Evolutionary conservation across 2,888 invertebrate species (phyloP).

Genomic region (Ellobium chinense): DNA sequence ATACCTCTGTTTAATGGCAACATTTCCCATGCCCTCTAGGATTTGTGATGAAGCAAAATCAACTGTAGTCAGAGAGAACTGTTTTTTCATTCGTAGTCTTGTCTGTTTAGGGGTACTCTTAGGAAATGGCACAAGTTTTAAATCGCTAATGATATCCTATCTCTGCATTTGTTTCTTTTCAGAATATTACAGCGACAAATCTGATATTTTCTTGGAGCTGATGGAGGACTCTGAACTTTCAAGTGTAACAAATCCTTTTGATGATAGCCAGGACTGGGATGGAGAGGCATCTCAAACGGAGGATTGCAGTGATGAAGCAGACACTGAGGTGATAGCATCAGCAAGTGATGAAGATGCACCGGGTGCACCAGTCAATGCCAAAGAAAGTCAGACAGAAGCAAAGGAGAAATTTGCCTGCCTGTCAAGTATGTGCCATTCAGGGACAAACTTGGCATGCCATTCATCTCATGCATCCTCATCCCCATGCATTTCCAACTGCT

Average conservation of each 20-base stretch:
- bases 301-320: background rate
- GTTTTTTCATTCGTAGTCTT: background rate
- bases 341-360: background rate
- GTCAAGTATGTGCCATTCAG: constrained; percentile 41
- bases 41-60: too few relatives aligned
- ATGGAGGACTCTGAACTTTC: constrained; percentile 24
- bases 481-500: constrained; percentile 45
- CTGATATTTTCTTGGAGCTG: constrained; percentile 23
- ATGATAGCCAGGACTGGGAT: constrained; percentile 29
- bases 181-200: constrained; percentile 33
- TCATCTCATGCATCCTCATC: constrained; percentile 34
- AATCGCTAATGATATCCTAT: background rate
- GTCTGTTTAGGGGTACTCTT: too few relatives aligned
- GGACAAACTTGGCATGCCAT: constrained; percentile 29
- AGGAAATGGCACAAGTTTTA: too few relatives aligned
- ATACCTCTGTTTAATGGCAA: too few relatives aligned
- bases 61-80: too few relatives aligned
- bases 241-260: background rate
- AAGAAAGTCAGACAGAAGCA: background rate
- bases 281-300: background rate
- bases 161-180: background rate
- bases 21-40: too few relatives aligned
- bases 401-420: constrained; percentile 13
- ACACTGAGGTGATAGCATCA: background rate
- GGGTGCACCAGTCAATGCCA: background rate